Evolutionary conservation across 2,888 invertebrate species (phyloP).

Genomic region (Phanerotoma sp.): DNA sequence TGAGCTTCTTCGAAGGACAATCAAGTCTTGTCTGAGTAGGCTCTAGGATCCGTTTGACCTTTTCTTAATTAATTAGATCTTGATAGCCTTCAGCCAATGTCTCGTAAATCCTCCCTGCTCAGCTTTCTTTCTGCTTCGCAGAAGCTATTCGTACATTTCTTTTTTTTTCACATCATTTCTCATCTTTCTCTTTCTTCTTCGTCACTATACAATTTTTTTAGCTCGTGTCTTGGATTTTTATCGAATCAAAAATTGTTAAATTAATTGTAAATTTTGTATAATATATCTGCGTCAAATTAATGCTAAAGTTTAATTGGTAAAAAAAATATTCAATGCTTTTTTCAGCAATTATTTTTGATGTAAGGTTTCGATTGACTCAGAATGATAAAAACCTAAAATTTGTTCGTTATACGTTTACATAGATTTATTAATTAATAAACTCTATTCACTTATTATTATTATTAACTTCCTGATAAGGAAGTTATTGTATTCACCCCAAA

Average conservation of each 20-base stretch:
- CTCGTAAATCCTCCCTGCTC: slow-evolving; percentile 8
- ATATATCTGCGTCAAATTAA: too few species aligned
- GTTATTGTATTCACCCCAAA: too few species aligned
- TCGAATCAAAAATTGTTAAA: neutral
- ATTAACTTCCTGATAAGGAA: too few species aligned
- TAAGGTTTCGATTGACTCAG: too few species aligned
- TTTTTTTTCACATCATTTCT: neutral
- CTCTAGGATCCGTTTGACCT: slow-evolving; percentile 9
- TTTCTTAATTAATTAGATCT: slow-evolving; percentile 24
- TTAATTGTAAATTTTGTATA: neutral
- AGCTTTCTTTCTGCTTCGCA: slow-evolving; percentile 5
- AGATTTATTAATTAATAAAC: too few species aligned
- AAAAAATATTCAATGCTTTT: too few species aligned
- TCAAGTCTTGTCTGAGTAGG: neutral
- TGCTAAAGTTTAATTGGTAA: too few species aligned
- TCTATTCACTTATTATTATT: too few species aligned
- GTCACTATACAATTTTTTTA: neutral
- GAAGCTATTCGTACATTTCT: slow-evolving; percentile 6
- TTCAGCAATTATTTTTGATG: too few species aligned
- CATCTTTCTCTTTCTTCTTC: neutral
- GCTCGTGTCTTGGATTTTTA: neutral
- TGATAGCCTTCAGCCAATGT: slow-evolving; percentile 13
- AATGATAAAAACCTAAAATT: too few species aligned
- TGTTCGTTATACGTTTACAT: too few species aligned
- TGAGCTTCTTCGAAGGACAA: slow-evolving; percentile 5